phyloP scores from a whole-genome alignment of 2,113 vertebrate genomes.

The rat (Rattus norvegicus) region DNA sequence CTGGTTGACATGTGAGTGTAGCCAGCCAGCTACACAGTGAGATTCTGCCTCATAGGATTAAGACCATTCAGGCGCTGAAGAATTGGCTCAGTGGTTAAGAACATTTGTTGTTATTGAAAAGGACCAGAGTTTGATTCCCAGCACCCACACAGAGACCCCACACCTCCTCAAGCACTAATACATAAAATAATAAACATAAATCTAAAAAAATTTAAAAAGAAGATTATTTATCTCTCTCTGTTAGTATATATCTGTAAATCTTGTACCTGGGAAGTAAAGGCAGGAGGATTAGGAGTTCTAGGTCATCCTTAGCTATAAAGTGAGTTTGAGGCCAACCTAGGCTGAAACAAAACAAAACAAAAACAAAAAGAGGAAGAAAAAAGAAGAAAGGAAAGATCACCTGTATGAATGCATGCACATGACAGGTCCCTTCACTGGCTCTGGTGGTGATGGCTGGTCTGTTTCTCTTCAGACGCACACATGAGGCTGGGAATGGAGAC shows the following conservation, averaged over 20 bases:
- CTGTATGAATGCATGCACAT: not conserved
- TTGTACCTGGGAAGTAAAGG: not conserved
- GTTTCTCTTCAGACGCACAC: not conserved
- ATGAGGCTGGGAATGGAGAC: not conserved
- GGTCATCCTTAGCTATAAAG: not conserved
- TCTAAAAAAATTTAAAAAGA: no score
- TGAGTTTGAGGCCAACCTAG: not conserved
- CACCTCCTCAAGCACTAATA: no score
- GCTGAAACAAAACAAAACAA: not conserved
- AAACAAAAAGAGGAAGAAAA: not conserved
- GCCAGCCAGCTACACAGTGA: not conserved
- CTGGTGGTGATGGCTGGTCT: not conserved
- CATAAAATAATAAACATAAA: no score
- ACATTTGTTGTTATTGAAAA: no score
- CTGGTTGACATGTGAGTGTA: not conserved
- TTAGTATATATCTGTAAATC: not conserved
- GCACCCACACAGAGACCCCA: no score
- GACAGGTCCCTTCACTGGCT: not conserved
- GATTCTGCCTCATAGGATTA: not conserved
- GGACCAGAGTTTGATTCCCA: no score
- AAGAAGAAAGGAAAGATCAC: not conserved
- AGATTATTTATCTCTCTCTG: not conserved
- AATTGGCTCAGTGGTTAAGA: no score
- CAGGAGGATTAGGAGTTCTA: not conserved
- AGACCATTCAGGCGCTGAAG: no score